A percentile compares a stretch with the other conserved stretches of the same genome.
phyloP scores from a whole-genome alignment of 2,888 invertebrate genomes.

The Bellardia pandia region DNA sequence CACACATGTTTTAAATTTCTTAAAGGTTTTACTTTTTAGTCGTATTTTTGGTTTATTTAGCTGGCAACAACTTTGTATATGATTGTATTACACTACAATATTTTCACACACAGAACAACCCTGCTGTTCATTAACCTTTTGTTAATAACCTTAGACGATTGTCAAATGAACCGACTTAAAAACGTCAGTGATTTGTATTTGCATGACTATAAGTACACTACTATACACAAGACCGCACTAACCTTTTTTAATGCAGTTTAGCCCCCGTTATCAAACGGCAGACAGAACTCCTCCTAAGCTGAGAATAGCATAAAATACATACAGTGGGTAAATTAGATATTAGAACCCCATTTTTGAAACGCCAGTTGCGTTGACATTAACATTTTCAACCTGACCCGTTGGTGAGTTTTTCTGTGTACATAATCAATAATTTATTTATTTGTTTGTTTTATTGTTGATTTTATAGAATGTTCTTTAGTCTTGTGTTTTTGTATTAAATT shows the following conservation, averaged over 20 bases:
- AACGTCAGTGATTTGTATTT: slow-evolving; percentile 67
- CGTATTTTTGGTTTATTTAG: background rate
- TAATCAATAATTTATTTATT: slow-evolving; percentile 59
- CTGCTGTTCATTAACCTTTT: slow-evolving; percentile 69
- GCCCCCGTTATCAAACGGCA: background rate
- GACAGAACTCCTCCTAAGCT: background rate
- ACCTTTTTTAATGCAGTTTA: slow-evolving; percentile 31
- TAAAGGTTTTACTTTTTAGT: background rate
- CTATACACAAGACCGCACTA: slow-evolving; percentile 55
- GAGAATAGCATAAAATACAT: slow-evolving; percentile 38
- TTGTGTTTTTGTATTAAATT: background rate
- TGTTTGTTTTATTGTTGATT: slow-evolving; percentile 8
- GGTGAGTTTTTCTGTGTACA: slow-evolving; percentile 22
- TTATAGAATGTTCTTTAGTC: background rate
- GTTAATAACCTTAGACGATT: slow-evolving; percentile 61
- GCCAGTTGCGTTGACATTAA: slow-evolving; percentile 46
- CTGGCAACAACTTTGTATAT: slow-evolving; percentile 40
- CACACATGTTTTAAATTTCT: slow-evolving; percentile 64
- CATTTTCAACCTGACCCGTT: slow-evolving; percentile 68
- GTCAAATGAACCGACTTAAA: slow-evolving; percentile 66
- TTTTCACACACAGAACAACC: slow-evolving; percentile 52
- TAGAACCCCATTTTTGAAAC: background rate
- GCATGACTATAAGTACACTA: slow-evolving; percentile 45
- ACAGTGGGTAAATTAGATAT: slow-evolving; percentile 10
- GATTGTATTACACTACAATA: background rate